Evolutionary conservation across 1,140 invertebrate genomes (phyloP).

Genomic region (Atopsyche davidsoni): DNA sequence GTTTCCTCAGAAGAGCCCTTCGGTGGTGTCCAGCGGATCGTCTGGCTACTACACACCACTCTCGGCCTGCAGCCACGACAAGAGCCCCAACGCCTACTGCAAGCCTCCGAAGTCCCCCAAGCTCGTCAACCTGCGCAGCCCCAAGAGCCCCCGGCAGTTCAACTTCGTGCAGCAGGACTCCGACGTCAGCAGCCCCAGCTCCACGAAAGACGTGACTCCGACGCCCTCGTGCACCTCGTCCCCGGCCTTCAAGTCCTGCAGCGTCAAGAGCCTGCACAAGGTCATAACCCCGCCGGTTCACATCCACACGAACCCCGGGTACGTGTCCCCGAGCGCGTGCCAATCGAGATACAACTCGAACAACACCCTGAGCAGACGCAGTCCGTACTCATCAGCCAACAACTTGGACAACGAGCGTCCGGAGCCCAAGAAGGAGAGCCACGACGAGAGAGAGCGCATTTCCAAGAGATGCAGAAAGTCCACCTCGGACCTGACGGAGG

Average conservation of each 20-base stretch:
- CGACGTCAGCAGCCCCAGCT: slow-evolving; percentile 5
- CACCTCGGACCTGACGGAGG: slow-evolving; percentile 66
- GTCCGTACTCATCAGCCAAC: slow-evolving; percentile 43
- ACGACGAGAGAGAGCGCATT: slow-evolving; percentile 40
- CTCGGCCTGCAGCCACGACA: slow-evolving; percentile 46
- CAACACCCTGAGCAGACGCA: slow-evolving; percentile 42
- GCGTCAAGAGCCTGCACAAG: slow-evolving; percentile 8
- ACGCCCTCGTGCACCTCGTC: slow-evolving; percentile 1
- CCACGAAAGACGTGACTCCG: neutral
- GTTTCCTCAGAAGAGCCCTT: slow-evolving; percentile 47
- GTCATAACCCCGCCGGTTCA: slow-evolving; percentile 44
- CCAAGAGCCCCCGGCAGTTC: slow-evolving; percentile 45
- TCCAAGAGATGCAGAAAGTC: slow-evolving; percentile 56
- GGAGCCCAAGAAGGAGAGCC: slow-evolving; percentile 34
- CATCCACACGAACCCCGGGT: slow-evolving; percentile 48
- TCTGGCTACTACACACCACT: slow-evolving; percentile 48
- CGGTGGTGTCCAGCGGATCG: slow-evolving; percentile 45
- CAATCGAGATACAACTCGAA: slow-evolving; percentile 43
- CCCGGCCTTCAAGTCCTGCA: slow-evolving; percentile 6
- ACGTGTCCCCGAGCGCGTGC: slow-evolving; percentile 44
- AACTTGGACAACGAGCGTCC: slow-evolving; percentile 41
- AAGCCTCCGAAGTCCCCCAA: slow-evolving; percentile 41
- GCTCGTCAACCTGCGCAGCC: slow-evolving; percentile 40
- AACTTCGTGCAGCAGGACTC: slow-evolving; percentile 42
- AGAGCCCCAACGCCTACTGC: slow-evolving; percentile 32